A percentile compares a stretch with the other conserved stretches of the same genome.
Evolutionary conservation across 2,113 vertebrate species (phyloP).

Genomic region (Cariama cristata): DNA sequence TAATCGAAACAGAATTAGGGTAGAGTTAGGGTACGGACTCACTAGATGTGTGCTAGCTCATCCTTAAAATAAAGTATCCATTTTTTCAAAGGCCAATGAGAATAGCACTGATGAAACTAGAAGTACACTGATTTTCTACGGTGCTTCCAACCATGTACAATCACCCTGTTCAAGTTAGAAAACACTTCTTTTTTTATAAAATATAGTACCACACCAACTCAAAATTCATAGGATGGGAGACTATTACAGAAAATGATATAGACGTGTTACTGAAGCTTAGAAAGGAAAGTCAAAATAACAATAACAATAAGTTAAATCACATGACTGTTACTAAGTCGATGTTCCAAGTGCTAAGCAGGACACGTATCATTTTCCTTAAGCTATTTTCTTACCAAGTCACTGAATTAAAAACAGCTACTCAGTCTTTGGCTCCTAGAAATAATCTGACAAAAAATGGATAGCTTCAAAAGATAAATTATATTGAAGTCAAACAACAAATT

Average conservation of each 20-base stretch:
- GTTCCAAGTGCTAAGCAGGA: background rate
- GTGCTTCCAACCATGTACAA: background rate
- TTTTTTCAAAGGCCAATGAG: background rate
- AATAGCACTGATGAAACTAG: background rate
- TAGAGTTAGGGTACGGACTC: background rate
- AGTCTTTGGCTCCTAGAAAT: background rate
- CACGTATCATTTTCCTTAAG: background rate
- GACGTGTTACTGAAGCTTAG: background rate
- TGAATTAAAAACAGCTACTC: background rate
- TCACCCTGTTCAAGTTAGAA: background rate
- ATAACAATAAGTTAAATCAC: background rate
- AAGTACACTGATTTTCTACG: background rate
- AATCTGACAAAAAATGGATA: background rate
- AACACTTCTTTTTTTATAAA: background rate
- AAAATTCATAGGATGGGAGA: background rate
- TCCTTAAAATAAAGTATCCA: background rate
- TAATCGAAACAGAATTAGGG: background rate
- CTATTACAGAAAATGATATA: background rate
- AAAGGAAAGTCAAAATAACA: background rate
- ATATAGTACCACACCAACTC: background rate
- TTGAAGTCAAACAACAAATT: background rate
- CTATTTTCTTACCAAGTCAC: background rate
- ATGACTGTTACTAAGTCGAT: background rate
- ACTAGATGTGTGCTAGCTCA: background rate
- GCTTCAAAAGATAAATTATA: background rate